Conservation (phyloP, 2,888 invertebrate species). For the Marasmarcha lunaedactyla region DNA sequence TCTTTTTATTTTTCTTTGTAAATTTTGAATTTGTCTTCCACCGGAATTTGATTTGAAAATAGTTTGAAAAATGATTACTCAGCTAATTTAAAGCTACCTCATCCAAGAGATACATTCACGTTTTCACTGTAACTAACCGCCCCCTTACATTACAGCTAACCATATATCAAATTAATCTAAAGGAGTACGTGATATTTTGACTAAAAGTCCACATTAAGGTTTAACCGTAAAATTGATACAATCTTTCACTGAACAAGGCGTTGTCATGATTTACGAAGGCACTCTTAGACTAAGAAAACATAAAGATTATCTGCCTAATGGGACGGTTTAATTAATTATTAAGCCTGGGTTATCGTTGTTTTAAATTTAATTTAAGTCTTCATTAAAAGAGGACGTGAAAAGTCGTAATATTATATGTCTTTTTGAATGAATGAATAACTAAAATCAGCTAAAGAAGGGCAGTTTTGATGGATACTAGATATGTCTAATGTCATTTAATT, state of each 20-base stretch:
- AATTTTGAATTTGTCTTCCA: no score
- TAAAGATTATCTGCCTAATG: conserved; percentile 59
- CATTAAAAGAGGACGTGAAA: neutral
- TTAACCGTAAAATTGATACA: conserved; percentile 26
- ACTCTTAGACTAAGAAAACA: conserved; percentile 34
- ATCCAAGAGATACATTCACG: no score
- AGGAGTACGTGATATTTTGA: conserved; percentile 35
- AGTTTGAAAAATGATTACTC: no score
- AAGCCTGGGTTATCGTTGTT: conserved; percentile 24
- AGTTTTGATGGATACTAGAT: no score
- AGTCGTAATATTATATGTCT: no score
- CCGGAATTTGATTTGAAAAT: no score
- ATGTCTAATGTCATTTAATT: no score
- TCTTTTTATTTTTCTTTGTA: no score
- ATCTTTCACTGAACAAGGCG: conserved; percentile 21
- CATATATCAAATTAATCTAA: conserved; percentile 29
- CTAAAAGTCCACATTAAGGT: conserved; percentile 32
- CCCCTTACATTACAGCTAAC: neutral
- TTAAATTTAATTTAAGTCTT: conserved; percentile 5
- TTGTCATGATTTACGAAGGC: conserved; percentile 35
- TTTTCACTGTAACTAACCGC: no score
- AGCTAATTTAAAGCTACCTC: no score
- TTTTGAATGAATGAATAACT: no score
- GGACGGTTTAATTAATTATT: conserved; percentile 47
- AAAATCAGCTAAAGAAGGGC: no score